Conservation (phyloP, 2,888 invertebrate genomes). For the Orthosia gothica region DNA sequence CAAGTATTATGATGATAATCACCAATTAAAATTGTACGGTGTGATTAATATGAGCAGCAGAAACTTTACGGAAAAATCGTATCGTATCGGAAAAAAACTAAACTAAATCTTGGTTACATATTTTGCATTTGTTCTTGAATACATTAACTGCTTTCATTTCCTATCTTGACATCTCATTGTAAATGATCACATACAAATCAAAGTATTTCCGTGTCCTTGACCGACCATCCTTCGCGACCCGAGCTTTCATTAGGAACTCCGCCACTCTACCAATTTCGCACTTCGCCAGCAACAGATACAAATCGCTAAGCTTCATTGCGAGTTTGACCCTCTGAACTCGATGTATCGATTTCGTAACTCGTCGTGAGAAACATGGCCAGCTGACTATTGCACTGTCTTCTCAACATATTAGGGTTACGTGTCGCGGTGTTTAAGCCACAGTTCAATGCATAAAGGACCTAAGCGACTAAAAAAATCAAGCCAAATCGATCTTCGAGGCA, state of each 20-base stretch:
- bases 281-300: conserved; percentile 63
- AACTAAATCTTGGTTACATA: too few species aligned
- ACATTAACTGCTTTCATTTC: too few species aligned
- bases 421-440: conserved; percentile 11
- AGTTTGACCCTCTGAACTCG: conserved; percentile 75
- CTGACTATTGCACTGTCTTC: conserved; percentile 36
- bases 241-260: conserved; percentile 18
- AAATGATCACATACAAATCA: too few species aligned
- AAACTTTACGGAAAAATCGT: too few species aligned
- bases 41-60: too few species aligned
- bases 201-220: background rate
- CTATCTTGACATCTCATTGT: too few species aligned
- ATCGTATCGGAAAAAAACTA: too few species aligned
- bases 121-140: too few species aligned
- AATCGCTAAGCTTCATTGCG: conserved; percentile 71
- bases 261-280: conserved; percentile 11
- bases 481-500: too few species aligned
- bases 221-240: background rate
- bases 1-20: too few species aligned
- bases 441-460: background rate
- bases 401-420: conserved; percentile 25
- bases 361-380: conserved; percentile 73
- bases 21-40: too few species aligned
- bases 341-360: conserved; percentile 71
- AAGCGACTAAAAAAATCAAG: too few species aligned